Percentiles rank a stretch among this genome's conserved stretches.
Evolutionary conservation across 2,888 invertebrate genomes (phyloP).

Genomic region (Platycheirus rosarum): DNA sequence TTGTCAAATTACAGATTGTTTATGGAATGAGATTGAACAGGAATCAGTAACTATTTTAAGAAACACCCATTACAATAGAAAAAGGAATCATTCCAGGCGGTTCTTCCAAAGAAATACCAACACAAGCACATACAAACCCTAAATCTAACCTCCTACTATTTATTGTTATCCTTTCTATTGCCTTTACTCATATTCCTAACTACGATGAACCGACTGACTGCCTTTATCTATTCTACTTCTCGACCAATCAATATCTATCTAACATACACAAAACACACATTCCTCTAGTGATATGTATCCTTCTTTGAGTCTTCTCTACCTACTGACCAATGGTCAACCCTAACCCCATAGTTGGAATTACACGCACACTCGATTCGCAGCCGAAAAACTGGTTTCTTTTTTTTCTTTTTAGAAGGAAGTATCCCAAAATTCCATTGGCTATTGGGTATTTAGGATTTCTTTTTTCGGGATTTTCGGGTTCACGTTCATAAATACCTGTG

Average conservation of each 20-base stretch:
- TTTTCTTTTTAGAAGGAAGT: constrained; percentile 29
- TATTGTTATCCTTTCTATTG: constrained; percentile 46
- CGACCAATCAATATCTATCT: constrained; percentile 68
- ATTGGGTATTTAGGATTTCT: constrained; percentile 37
- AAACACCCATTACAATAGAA: no score
- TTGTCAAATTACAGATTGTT: no score
- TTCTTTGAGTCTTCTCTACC: constrained; percentile 48
- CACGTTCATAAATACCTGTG: neutral
- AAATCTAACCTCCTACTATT: constrained; percentile 43
- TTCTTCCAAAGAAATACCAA: constrained; percentile 34
- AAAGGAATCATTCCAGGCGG: no score
- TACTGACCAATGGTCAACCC: constrained; percentile 74
- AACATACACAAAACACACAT: constrained; percentile 43
- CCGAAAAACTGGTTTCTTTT: constrained; percentile 68
- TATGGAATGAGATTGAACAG: no score
- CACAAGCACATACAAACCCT: constrained; percentile 33
- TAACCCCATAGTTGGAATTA: constrained; percentile 30
- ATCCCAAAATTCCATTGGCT: constrained; percentile 72
- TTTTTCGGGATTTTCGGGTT: constrained; percentile 33
- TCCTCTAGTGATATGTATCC: constrained; percentile 60
- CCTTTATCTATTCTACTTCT: constrained; percentile 7
- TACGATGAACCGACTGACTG: no score
- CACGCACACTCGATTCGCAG: constrained; percentile 66
- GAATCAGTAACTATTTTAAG: no score
- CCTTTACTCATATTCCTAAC: constrained; percentile 2